These are phyloP conservation scores for Amphiprion percula DNA, from an alignment of 2,113 vertebrate genomes.

Conservation along the genomic window DNA sequence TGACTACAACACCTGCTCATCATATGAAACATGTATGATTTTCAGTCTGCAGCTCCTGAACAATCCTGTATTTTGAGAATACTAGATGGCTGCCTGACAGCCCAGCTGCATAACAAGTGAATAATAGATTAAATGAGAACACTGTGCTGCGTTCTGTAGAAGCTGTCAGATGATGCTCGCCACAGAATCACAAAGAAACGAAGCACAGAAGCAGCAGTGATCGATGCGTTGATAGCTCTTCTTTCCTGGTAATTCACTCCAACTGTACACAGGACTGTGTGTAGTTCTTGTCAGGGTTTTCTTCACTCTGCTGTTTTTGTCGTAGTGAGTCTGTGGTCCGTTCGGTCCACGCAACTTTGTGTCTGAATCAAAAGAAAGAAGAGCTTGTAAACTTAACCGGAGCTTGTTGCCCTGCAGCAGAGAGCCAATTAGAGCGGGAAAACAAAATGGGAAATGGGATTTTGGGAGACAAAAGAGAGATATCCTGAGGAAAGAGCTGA, in stretches of 20 bases:
- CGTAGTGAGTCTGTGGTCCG: neutral
- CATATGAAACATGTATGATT: conserved; percentile 5
- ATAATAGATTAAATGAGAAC: conserved; percentile 58
- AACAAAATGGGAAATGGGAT: conserved; percentile 26
- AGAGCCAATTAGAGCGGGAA: conserved; percentile 55
- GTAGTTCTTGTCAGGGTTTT: neutral
- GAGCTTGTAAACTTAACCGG: conserved; percentile 11
- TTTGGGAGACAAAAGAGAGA: conserved; percentile 34
- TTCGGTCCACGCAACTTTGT: neutral
- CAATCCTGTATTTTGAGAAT: conserved; percentile 25
- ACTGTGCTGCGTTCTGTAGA: conserved; percentile 9
- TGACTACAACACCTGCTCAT: neutral
- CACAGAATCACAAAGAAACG: conserved; percentile 14
- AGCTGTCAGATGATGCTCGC: conserved; percentile 32
- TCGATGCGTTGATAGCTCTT: conserved; percentile 10
- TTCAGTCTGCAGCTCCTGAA: neutral
- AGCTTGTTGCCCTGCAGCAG: conserved; percentile 37
- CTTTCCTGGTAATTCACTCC: neutral
- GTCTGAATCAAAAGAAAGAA: neutral
- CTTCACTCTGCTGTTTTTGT: neutral
- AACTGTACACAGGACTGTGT: neutral
- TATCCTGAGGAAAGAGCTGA: conserved; percentile 13
- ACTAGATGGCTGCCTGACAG: conserved; percentile 38
- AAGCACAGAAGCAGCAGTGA: conserved; percentile 11
- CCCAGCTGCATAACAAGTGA: conserved; percentile 44